Base-by-base conservation (phyloP, 2,888 invertebrate species). In the Ellobium chinense region DNA sequence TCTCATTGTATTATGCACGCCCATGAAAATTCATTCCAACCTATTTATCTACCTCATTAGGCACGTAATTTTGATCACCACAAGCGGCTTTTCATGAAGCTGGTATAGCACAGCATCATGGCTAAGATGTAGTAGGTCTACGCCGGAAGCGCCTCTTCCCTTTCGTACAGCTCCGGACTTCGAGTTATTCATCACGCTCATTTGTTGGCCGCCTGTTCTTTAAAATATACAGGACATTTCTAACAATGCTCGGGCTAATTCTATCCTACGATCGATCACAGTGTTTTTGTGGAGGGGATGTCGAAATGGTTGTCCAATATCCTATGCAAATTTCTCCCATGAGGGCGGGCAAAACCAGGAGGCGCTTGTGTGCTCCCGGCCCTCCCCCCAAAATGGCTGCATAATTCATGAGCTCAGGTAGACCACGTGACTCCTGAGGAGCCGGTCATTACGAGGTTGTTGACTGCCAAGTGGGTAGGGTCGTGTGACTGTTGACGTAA, bases 271-370 rank as follows among this genome's bases (percentile, higher is more conserved):
- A 46, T 46, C 46, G 46, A 46, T 46, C 18, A 12, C 9, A 18
- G 46, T 46, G 46, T 46, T 46, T 46, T 46, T 7, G 9, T 46
- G 18, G 46, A 7, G 46, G 46, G n/a, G 46, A 29, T 3, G 21
- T 2, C 12, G 18, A 36, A 31, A 9, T 3, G 3, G 34, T 36
- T 3, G 7, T 7, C 65, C n/a, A 65, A 9, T 37, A 63, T 9
- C 9, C 1, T 63, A 34, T 68, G 68, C 46, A 46, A 58, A 72
- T 73, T 14, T 73, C n/a, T 73, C 27, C 27, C 37, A 36, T 60
- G 36, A 18, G 18, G 62, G 34, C 27, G 7, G 37, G 21, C 34
- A 56, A 31, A 34, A 58, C 29, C 56, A 46, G 70, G 2, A 2
- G 31, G 12, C n/a, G 60, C 27, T 2, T 14, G 27, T n/a, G 24